Evolutionary conservation across 2,797 vertebrate genomes (phyloP).

Genomic region (Scyliorhinus canicula): DNA sequence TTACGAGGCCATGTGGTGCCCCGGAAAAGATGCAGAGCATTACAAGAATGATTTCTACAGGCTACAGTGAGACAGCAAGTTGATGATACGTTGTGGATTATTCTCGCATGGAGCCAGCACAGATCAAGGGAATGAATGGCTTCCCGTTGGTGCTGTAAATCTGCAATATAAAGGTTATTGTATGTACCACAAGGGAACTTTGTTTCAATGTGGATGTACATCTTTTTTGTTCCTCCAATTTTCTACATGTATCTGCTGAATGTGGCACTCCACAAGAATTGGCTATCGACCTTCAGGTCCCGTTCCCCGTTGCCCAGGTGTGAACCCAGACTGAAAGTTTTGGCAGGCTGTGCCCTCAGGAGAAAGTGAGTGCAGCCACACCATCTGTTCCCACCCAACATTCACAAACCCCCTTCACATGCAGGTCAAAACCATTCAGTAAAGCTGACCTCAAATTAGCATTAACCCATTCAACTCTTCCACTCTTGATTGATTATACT

Average conservation of each 20-base stretch:
- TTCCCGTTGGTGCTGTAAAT: no score
- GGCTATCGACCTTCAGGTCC: no score
- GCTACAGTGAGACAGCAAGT: not conserved
- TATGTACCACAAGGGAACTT: no score
- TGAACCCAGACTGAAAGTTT: not conserved
- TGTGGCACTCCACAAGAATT: no score
- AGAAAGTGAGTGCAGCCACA: not conserved
- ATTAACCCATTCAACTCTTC: not conserved
- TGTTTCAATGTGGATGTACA: no score
- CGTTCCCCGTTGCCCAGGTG: not conserved
- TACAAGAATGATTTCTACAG: not conserved
- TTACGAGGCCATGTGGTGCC: not conserved
- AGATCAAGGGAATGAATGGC: no score
- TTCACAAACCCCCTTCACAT: not conserved
- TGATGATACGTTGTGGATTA: no score
- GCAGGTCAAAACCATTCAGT: not conserved
- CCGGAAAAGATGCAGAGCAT: not conserved
- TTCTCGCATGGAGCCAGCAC: no score
- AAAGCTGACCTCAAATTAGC: not conserved
- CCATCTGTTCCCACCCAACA: not conserved
- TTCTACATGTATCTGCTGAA: no score
- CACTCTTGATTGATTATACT: not conserved
- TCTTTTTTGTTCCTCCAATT: no score
- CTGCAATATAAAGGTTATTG: no score
- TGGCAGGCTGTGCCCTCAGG: not conserved